A percentile compares a stretch with the other conserved stretches of the same genome.
Conservation (phyloP, 1,140 invertebrate genomes). For the Mamestra configurata region DNA sequence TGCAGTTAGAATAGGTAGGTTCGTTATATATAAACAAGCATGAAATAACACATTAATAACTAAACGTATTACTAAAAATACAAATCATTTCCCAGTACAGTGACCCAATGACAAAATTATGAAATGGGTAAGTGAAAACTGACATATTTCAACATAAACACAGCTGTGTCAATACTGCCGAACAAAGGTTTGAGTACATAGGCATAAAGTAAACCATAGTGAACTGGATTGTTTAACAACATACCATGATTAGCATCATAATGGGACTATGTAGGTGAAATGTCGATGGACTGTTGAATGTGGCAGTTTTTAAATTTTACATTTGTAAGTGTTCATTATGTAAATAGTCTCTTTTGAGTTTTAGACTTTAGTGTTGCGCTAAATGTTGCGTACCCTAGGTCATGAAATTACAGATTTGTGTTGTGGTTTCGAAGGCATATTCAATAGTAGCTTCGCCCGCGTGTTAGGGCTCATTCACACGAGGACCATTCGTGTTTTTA, state of each 20-base stretch:
- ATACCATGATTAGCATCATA: constrained; percentile 28
- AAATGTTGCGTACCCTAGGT: too few relatives aligned
- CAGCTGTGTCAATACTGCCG: constrained; percentile 5
- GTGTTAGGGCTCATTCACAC: too few relatives aligned
- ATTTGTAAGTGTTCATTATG: too few relatives aligned
- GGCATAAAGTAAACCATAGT: constrained; percentile 3
- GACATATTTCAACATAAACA: constrained; percentile 21
- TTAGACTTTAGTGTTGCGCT: too few relatives aligned
- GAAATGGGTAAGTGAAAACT: constrained; percentile 32
- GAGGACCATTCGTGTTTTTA: too few relatives aligned
- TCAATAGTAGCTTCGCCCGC: too few relatives aligned
- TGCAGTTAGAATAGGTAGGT: too few relatives aligned
- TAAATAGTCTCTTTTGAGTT: too few relatives aligned
- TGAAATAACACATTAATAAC: too few relatives aligned
- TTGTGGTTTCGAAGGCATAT: too few relatives aligned
- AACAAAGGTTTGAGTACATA: constrained; percentile 28
- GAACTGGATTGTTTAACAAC: constrained; percentile 8
- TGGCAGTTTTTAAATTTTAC: not conserved
- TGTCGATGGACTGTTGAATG: not conserved
- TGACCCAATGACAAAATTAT: constrained; percentile 41
- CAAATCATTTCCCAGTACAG: constrained; percentile 21
- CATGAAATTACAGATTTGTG: too few relatives aligned
- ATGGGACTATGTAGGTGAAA: constrained; percentile 41
- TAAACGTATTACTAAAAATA: not conserved
- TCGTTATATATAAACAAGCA: too few relatives aligned